Base-by-base conservation (phyloP, 1,140 invertebrate species). In the Ostrea edulis region DNA sequence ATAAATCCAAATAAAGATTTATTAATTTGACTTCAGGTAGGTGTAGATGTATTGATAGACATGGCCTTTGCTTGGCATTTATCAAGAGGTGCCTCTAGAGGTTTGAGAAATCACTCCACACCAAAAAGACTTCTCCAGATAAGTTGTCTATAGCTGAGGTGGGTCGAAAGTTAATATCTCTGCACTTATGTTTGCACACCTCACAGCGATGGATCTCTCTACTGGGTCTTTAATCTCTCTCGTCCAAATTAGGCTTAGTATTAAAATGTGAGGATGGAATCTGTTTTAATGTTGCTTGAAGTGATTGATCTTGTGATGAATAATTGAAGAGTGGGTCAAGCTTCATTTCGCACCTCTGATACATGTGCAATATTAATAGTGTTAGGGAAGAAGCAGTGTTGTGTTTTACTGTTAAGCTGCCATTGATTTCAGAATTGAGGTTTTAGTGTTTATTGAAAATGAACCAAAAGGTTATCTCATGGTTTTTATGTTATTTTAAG, bases 221-320 rank as follows among this genome's bases (percentile, higher is more conserved):
- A 12, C 17, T 5, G 58, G 29, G 14, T 25, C 25, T 29, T 77
- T 77, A 44, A 77, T 77, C 25, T 77, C 9, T 17, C 0, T 35
- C 14, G 9, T 35, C 68, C 29, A 25, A 44, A 29, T 35, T 25
- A 77, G 29, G 25, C 29, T 25, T 25, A 4, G 9, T 25, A 14
- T 77, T 1, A 77, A 77, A 25, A 17, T 20, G n/a, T 62, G 55
- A 62, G 29, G 25, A 25, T 14, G 22, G 68, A 77, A 35, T 29
- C 29, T 29, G n/a, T 77, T 25, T 77, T 77, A 9, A 62, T 77
- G 68, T 29, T 77, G 68, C 9, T 77, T 17, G 14, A 29, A 77
- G 68, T 77, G 22, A 77, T 77, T 77, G 68, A 35, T 77, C 68
- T 77, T 77, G 7, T 14, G 29, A 77, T 77, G 29, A 77, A 77